Evolutionary conservation across 2,888 invertebrate genomes (phyloP), one percentile per base, ranked within the genome.

Genomic region (Eristalinus sepulchralis): DNA sequence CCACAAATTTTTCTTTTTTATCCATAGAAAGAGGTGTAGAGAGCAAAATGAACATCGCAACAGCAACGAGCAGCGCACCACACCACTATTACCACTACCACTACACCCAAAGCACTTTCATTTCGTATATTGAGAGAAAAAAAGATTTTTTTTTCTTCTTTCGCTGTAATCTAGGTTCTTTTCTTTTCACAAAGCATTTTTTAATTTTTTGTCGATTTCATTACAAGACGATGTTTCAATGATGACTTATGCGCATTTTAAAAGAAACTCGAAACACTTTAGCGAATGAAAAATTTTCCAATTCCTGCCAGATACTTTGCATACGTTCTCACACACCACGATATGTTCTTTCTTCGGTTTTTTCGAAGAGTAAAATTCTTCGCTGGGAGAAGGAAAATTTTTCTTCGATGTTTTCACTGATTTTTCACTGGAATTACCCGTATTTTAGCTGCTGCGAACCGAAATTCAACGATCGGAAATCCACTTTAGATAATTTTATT

Each of bases 381-480:
- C 39, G 39, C 36, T 59, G 31, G 53, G 24, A 68, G 47, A 63
- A 67, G 64, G 55, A 70, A 79, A 75, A 59, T 62, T 76, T 72
- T 82, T 85, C 57, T 67, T 68, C 13, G 53, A 60, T 76, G 70
- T 85, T 81, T 81, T 82, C 72, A 77, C 76, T 81, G 59, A 81
- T 72, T 57, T 76, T 82, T 53, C 77, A 82, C 82, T 85, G 39
- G 63, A 70, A 70, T 85, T 85, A 85, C 85, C 81, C 85, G 85
- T 77, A 66, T 68, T 72, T 78, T 57, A 70, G 67, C 64, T 73
- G 72, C 82, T 72, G 64, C 72, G 59, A 47, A 78, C 77, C 85
- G 85, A 60, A 82, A 85, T 82, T 78, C 36, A 60, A 60, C 59
- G 34, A 64, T 64, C 53, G 27, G 27, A 27, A 77, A 72, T 81